phyloP scores from a whole-genome alignment of 2,797 vertebrate species.

The Neopelma chrysocephalum region DNA sequence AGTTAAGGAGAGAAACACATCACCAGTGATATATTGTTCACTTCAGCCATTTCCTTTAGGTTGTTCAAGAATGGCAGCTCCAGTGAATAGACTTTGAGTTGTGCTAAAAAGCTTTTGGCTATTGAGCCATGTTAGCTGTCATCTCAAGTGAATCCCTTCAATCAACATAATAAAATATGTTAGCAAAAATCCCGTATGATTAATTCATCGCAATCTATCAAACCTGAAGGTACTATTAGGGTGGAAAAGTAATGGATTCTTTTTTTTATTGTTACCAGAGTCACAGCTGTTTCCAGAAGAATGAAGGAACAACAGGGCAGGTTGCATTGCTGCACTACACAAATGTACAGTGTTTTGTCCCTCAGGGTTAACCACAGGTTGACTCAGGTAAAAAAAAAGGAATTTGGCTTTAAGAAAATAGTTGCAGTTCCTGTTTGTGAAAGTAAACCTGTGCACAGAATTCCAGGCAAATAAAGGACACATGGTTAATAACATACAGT shows the following conservation, averaged over 20 bases:
- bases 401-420: background rate
- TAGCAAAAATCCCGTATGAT: constrained; percentile 46
- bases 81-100: background rate
- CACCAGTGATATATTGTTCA: background rate
- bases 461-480: background rate
- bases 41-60: background rate
- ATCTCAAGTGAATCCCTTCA: constrained; percentile 41
- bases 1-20: background rate
- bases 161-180: constrained; percentile 56
- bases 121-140: constrained; percentile 42
- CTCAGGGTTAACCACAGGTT: background rate
- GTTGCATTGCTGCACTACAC: background rate
- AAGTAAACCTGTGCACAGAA: background rate
- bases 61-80: constrained; percentile 33
- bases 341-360: background rate
- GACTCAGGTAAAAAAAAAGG: background rate
- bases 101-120: constrained; percentile 46
- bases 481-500: background rate
- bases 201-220: constrained; percentile 61
- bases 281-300: background rate
- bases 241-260: constrained; percentile 20
- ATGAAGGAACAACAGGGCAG: background rate
- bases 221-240: constrained; percentile 39
- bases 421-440: background rate
- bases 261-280: constrained; percentile 46